phyloP scores from a whole-genome alignment of 1,140 invertebrate genomes.

The Brachionus paranguensis region DNA sequence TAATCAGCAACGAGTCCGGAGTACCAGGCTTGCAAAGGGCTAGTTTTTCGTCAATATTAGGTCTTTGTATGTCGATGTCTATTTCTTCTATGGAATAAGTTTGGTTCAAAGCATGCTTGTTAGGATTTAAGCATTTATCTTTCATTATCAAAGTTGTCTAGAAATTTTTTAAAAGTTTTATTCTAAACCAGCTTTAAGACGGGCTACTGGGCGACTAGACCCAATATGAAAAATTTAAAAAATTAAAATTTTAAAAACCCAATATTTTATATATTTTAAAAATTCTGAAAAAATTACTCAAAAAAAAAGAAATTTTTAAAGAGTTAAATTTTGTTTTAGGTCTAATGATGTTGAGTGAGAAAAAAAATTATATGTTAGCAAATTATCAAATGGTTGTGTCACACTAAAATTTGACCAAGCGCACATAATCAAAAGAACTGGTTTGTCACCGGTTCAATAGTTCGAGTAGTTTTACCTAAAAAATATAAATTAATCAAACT shows the following conservation, averaged over 20 bases:
- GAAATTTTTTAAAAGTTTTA: neutral
- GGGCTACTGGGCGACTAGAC: neutral
- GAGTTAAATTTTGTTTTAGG: neutral
- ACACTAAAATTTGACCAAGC: neutral
- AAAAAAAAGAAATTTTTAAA: neutral
- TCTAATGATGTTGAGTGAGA: neutral
- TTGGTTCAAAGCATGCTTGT: neutral
- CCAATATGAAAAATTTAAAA: neutral
- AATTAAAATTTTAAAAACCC: neutral
- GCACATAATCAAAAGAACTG: neutral
- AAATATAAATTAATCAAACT: neutral
- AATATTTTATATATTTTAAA: constrained; percentile 20
- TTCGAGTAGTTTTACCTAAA: neutral
- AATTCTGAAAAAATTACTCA: constrained; percentile 21
- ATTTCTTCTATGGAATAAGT: constrained; percentile 29
- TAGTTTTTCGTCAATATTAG: neutral
- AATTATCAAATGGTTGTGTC: neutral
- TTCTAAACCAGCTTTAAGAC: neutral
- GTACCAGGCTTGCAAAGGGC: neutral
- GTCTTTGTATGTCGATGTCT: neutral
- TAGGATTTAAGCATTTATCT: constrained; percentile 8
- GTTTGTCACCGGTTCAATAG: neutral
- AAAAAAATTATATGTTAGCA: neutral
- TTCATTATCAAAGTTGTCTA: constrained; percentile 1
- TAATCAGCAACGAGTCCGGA: neutral